These are phyloP conservation scores for Tangara arthus DNA, from an alignment of 2,797 vertebrate species.

Conservation along the genomic window DNA sequence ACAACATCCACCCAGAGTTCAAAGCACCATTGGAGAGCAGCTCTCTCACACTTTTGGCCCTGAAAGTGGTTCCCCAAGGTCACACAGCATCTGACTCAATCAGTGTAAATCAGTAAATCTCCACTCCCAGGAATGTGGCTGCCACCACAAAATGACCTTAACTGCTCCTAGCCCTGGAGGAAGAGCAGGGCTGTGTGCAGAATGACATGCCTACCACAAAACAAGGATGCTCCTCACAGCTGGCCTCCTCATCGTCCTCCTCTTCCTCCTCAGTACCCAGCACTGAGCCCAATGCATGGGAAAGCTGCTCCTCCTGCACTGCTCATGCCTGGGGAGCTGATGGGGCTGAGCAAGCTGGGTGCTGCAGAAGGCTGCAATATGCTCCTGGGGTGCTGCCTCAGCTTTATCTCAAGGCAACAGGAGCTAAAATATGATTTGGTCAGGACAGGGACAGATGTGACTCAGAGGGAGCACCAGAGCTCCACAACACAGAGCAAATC, in stretches of 20 bases:
- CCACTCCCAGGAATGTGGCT: not conserved
- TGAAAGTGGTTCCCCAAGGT: not conserved
- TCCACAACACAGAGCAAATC: not conserved
- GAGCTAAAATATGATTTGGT: not conserved
- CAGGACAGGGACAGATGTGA: not conserved
- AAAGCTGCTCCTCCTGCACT: not conserved
- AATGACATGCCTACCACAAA: not conserved
- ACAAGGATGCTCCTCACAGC: not conserved
- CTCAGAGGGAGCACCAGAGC: not conserved
- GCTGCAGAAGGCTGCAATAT: not conserved
- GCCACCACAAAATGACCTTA: not conserved
- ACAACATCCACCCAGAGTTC: not conserved
- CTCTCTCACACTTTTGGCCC: not conserved
- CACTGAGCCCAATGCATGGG: rapidly evolving
- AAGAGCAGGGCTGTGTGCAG: not conserved
- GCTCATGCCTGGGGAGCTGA: rapidly evolving
- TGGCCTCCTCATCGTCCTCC: not conserved
- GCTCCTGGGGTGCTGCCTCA: not conserved
- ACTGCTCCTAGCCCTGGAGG: not conserved
- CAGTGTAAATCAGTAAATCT: not conserved
- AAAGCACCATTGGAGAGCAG: not conserved
- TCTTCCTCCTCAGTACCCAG: not conserved
- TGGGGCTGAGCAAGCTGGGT: not conserved
- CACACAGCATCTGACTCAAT: not conserved
- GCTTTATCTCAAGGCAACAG: not conserved